Conservation (phyloP, 2,888 invertebrate genomes). For the Ceriagrion tenellum region DNA sequence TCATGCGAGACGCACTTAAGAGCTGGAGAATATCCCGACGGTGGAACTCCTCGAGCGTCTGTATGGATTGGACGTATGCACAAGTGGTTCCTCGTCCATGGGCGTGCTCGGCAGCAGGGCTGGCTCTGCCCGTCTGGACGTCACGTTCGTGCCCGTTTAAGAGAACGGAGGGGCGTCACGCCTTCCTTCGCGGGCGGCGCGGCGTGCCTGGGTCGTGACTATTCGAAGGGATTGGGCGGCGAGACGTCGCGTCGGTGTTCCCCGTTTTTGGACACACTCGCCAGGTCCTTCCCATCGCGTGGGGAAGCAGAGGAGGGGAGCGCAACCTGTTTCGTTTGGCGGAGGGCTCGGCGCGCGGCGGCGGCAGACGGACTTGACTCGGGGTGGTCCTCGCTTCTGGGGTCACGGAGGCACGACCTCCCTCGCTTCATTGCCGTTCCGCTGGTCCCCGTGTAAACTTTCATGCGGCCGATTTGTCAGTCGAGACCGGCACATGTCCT, state of each 20-base stretch:
- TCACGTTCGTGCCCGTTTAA: background rate
- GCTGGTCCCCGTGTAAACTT: background rate
- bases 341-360: background rate
- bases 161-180: background rate
- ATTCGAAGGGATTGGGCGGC: too few relatives aligned
- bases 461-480: background rate
- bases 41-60: too few relatives aligned
- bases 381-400: slow-evolving; percentile 6
- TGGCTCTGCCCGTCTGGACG: too few relatives aligned
- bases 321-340: background rate
- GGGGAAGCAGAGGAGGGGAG: background rate
- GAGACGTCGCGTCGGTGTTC: background rate
- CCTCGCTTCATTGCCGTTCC: background rate
- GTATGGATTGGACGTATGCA: too few relatives aligned
- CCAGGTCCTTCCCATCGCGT: background rate
- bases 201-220: background rate
- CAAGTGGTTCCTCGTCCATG: too few relatives aligned
- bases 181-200: background rate
- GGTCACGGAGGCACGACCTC: background rate
- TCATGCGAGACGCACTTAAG: too few relatives aligned
- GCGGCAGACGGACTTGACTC: background rate
- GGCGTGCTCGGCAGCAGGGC: too few relatives aligned
- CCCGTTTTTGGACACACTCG: background rate
- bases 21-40: too few relatives aligned
- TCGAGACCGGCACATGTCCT: background rate